Conservation (phyloP, 1,140 invertebrate species). For the Drosophila nasuta region DNA sequence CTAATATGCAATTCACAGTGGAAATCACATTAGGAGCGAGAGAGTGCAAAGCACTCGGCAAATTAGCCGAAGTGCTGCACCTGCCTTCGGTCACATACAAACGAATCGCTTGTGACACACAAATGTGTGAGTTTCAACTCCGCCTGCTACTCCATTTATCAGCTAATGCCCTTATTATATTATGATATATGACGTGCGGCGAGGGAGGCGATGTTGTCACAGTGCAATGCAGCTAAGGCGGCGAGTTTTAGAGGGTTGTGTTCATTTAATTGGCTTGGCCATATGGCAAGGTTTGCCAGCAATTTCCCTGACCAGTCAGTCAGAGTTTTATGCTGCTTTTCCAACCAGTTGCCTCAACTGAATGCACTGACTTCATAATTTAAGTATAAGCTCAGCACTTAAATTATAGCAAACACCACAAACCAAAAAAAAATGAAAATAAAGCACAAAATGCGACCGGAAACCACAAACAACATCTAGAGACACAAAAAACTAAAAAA, state of each 20-base stretch:
- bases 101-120: constrained; percentile 14
- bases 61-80: constrained; percentile 46
- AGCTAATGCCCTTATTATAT: constrained; percentile 41
- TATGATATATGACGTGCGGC: constrained; percentile 40
- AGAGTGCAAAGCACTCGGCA: constrained; percentile 10
- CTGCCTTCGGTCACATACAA: constrained; percentile 62
- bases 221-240: constrained; percentile 20
- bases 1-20: constrained; percentile 13
- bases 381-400: constrained; percentile 60
- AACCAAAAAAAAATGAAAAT: constrained; percentile 17
- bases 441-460: constrained; percentile 61
- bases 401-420: constrained; percentile 37
- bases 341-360: constrained; percentile 37
- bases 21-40: constrained; percentile 36
- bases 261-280: constrained; percentile 23
- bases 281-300: constrained; percentile 29
- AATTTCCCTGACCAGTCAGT: constrained; percentile 20
- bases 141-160: constrained; percentile 20
- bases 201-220: constrained; percentile 17
- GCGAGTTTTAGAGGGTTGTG: background rate
- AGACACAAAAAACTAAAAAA: background rate
- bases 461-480: constrained; percentile 54
- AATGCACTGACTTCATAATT: constrained; percentile 47
- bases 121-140: constrained; percentile 18
- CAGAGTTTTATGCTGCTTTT: constrained; percentile 23